Percentiles rank a stretch among this genome's conserved stretches.
Evolutionary conservation across 2,113 vertebrate species (phyloP).

Genomic region (Gopherus flavomarginatus): DNA sequence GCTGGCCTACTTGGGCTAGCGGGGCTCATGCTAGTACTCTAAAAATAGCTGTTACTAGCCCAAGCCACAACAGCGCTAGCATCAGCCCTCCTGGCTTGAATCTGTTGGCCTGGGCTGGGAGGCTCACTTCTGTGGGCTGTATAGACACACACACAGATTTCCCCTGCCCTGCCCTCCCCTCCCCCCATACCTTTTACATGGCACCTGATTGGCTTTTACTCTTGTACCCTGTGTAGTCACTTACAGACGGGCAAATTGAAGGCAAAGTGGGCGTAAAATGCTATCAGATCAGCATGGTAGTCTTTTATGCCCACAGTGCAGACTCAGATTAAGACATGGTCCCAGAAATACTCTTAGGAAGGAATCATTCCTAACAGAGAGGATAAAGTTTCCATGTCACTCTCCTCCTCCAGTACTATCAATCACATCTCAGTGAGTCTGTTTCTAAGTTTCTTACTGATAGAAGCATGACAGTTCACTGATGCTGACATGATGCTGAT

Average conservation of each 20-base stretch:
- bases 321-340: neutral
- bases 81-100: neutral
- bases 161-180: neutral
- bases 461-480: neutral
- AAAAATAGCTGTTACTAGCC: neutral
- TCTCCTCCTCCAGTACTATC: neutral
- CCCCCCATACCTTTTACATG: neutral
- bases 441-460: neutral
- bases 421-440: neutral
- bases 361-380: neutral
- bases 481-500: neutral
- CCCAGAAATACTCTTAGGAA: neutral
- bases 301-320: neutral
- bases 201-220: neutral
- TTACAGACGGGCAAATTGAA: neutral
- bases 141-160: neutral
- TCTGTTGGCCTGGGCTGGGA: neutral
- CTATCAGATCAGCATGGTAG: neutral
- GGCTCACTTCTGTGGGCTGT: neutral
- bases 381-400: neutral
- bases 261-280: neutral
- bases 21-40: neutral
- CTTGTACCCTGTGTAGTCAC: neutral
- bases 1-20: neutral
- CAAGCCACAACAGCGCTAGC: neutral